Conservation (phyloP, 2,888 invertebrate species). For the Nomada fabriciana region DNA sequence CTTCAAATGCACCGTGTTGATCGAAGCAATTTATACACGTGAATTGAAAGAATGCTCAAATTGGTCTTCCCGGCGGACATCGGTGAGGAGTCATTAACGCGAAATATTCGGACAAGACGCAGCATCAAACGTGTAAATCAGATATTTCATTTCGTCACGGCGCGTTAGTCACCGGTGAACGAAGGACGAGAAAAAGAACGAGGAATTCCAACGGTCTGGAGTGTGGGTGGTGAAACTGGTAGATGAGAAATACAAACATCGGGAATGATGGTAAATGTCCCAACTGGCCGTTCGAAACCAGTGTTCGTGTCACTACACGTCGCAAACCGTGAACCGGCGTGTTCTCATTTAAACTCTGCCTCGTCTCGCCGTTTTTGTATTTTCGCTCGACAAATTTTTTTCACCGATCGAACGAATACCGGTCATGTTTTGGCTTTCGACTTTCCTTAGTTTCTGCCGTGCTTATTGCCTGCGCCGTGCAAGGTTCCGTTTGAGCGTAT, state of each 20-base stretch:
- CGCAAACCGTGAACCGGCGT: conserved; percentile 32
- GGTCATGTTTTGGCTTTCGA: not conserved
- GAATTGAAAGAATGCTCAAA: conserved; percentile 27
- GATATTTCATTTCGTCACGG: conserved; percentile 76
- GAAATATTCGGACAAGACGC: conserved; percentile 42
- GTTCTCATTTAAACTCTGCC: conserved; percentile 25
- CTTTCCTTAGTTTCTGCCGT: conserved; percentile 6
- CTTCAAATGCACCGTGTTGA: not conserved
- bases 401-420: not conserved
- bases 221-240: conserved; percentile 81
- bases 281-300: conserved; percentile 47
- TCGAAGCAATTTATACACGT: conserved; percentile 11
- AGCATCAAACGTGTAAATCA: conserved; percentile 73
- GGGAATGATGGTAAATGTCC: conserved; percentile 67
- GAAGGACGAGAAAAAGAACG: conserved; percentile 55
- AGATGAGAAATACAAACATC: conserved; percentile 82
- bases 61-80: conserved; percentile 27
- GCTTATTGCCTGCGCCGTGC: conserved; percentile 54
- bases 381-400: conserved; percentile 28
- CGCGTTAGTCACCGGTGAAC: conserved; percentile 66
- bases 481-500: conserved; percentile 44
- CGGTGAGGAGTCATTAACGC: conserved; percentile 50
- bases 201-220: conserved; percentile 66
- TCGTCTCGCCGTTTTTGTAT: conserved; percentile 11
- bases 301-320: conserved; percentile 46